phyloP scores from a whole-genome alignment of 2,113 vertebrate genomes.

The Anoplopoma fimbria region DNA sequence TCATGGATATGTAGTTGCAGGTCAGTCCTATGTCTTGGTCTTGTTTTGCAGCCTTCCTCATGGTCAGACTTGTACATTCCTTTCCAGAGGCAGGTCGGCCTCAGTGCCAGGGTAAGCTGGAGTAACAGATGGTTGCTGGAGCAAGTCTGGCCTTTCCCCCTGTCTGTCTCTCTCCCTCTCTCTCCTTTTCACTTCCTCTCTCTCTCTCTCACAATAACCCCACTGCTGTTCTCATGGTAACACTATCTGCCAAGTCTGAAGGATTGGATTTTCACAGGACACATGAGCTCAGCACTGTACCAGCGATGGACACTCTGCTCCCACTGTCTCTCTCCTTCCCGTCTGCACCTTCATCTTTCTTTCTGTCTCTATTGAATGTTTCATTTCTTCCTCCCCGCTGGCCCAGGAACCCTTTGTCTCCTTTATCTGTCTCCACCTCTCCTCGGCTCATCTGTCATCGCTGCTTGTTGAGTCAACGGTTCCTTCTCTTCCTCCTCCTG shows the following conservation, averaged over 20 bases:
- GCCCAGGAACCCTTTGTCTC: slow-evolving; percentile 64
- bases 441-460: slow-evolving; percentile 60
- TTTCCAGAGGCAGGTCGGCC: slow-evolving; percentile 70
- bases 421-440: slow-evolving; percentile 68
- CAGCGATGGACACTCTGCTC: slow-evolving; percentile 60
- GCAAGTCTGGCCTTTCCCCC: slow-evolving; percentile 85
- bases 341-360: slow-evolving; percentile 63
- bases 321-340: slow-evolving; percentile 59
- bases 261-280: slow-evolving; percentile 79
- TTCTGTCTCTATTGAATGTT: slow-evolving; percentile 53
- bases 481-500: slow-evolving; percentile 51
- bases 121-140: slow-evolving; percentile 98
- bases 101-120: slow-evolving; percentile 85
- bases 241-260: slow-evolving; percentile 79
- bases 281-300: slow-evolving; percentile 73
- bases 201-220: slow-evolving; percentile 71
- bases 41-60: slow-evolving; percentile 20
- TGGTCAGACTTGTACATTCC: slow-evolving; percentile 61
- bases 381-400: slow-evolving; percentile 48
- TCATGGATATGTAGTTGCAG: background rate
- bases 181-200: slow-evolving; percentile 47
- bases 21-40: slow-evolving; percentile 4
- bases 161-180: slow-evolving; percentile 49
- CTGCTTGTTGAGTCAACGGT: slow-evolving; percentile 61
- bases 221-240: slow-evolving; percentile 82